Percentiles rank a stretch among this genome's conserved stretches.
Conservation (phyloP, 2,888 invertebrate genomes). For the Heliconius charithonia region DNA sequence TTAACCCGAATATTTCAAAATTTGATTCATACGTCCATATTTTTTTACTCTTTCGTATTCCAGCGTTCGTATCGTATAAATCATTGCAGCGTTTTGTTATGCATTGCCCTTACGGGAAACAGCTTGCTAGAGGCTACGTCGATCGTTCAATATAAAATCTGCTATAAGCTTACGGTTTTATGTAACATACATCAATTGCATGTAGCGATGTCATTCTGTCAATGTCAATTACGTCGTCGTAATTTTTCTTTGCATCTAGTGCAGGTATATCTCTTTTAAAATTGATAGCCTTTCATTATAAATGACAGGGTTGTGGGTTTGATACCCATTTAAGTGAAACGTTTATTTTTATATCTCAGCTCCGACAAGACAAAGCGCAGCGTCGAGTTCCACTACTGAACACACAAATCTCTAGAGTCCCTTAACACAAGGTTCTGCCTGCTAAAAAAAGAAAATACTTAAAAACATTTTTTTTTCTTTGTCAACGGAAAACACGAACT, state of each 20-base stretch:
- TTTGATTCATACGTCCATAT: not conserved
- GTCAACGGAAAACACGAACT: too few relatives aligned
- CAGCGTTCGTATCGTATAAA: not conserved
- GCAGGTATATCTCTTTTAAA: not conserved
- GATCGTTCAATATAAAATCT: conserved; percentile 1
- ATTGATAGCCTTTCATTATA: not conserved
- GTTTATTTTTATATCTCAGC: too few relatives aligned
- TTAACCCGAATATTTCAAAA: not conserved
- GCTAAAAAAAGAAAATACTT: not conserved
- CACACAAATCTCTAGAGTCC: too few relatives aligned
- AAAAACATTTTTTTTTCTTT: not conserved
- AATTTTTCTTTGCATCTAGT: not conserved
- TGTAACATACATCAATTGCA: not conserved
- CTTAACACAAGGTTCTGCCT: not conserved
- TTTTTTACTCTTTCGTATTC: not conserved
- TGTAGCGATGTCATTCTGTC: not conserved
- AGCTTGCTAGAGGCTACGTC: conserved; percentile 7
- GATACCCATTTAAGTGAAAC: too few relatives aligned
- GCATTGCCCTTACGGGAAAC: conserved; percentile 8
- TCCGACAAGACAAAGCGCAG: too few relatives aligned
- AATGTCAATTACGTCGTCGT: not conserved
- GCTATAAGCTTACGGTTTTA: not conserved
- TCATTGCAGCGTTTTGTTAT: conserved; percentile 9
- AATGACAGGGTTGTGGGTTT: too few relatives aligned
- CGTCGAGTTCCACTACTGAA: too few relatives aligned